phyloP scores from a whole-genome alignment of 1,140 invertebrate genomes.

The Trissolcus basalis region DNA sequence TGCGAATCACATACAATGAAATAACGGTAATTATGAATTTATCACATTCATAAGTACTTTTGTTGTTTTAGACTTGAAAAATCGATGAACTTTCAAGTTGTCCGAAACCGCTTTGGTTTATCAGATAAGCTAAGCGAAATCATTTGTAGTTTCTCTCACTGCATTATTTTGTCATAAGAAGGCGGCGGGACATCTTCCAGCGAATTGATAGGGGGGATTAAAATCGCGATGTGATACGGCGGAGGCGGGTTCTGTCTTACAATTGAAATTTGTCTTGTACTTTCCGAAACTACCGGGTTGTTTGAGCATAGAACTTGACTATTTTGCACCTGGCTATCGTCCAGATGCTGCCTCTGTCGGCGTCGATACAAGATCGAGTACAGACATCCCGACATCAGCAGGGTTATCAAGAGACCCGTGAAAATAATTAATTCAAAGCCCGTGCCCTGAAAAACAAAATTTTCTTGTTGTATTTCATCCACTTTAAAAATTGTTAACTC shows the following conservation, averaged over 20 bases:
- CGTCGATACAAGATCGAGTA: constrained; percentile 68
- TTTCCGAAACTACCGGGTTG: constrained; percentile 55
- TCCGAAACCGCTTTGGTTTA: neutral
- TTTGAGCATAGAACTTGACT: constrained; percentile 51
- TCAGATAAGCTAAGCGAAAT: neutral
- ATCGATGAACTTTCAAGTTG: neutral
- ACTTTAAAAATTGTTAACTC: no score
- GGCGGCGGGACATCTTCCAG: constrained; percentile 79
- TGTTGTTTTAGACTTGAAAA: neutral
- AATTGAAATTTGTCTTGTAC: constrained; percentile 56
- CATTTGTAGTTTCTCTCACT: constrained; percentile 69
- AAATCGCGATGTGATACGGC: constrained; percentile 82
- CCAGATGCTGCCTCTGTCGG: constrained; percentile 53
- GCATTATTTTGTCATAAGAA: constrained; percentile 80
- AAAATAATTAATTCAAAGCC: constrained; percentile 81
- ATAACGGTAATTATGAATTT: constrained; percentile 5
- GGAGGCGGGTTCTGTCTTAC: constrained; percentile 75
- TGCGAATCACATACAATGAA: constrained; percentile 14
- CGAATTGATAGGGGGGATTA: constrained; percentile 76
- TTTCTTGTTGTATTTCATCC: no score
- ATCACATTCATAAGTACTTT: constrained; percentile 35
- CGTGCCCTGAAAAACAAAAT: constrained; percentile 68
- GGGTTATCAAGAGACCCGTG: constrained; percentile 79
- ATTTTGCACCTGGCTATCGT: constrained; percentile 55
- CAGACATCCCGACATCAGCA: constrained; percentile 79